phyloP scores from a whole-genome alignment of 2,888 invertebrate genomes.

The Pterobdella sp. region DNA sequence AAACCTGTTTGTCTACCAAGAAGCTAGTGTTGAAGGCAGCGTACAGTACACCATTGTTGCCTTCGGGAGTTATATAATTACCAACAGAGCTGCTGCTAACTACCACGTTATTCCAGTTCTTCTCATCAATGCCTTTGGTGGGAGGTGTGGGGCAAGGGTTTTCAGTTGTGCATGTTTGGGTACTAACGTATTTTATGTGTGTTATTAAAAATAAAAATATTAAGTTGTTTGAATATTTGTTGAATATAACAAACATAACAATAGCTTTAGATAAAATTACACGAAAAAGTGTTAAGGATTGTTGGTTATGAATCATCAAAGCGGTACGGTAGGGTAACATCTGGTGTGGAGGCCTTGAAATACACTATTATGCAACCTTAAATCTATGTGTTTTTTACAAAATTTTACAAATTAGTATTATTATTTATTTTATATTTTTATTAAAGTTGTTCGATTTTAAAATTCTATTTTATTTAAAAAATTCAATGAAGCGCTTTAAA shows the following conservation, averaged over 20 bases:
- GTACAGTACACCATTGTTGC: not conserved
- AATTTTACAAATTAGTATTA: too few relatives aligned
- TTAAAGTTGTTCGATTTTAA: too few relatives aligned
- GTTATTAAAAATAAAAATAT: not conserved
- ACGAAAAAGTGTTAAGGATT: too few relatives aligned
- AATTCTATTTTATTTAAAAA: too few relatives aligned
- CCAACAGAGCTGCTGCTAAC: not conserved
- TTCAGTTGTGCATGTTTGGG: slow-evolving; percentile 8
- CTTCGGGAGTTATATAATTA: not conserved
- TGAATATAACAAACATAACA: too few relatives aligned
- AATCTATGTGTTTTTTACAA: too few relatives aligned
- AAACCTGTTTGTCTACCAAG: not conserved
- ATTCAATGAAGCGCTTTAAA: too few relatives aligned
- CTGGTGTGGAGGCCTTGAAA: slow-evolving; percentile 1
- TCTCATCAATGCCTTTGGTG: not conserved
- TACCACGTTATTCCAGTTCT: not conserved
- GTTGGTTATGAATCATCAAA: too few relatives aligned
- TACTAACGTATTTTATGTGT: not conserved
- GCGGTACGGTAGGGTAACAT: not conserved
- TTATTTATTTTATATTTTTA: too few relatives aligned
- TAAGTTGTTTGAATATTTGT: too few relatives aligned
- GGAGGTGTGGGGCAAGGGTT: slow-evolving; percentile 3
- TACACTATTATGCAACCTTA: not conserved
- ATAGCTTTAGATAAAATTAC: too few relatives aligned
- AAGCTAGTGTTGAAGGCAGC: not conserved